Conservation (phyloP, 2,113 vertebrate species). For the Nyctibius bracteatus region DNA sequence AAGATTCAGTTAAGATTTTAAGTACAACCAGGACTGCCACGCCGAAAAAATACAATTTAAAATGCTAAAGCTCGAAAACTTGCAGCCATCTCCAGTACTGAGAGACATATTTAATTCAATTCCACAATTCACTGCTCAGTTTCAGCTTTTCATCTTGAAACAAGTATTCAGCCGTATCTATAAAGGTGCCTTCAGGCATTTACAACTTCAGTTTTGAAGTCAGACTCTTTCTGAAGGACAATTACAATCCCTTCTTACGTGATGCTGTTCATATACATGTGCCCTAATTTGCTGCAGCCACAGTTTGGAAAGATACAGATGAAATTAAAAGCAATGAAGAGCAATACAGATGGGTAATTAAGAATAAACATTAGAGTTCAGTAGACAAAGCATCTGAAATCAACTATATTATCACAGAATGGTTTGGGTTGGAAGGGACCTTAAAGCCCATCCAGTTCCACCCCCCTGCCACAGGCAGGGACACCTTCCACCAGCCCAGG, state of each 20-base stretch:
- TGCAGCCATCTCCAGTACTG: not conserved
- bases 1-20: not conserved
- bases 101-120: not conserved
- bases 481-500: too few relatives aligned
- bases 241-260: not conserved
- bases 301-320: not conserved
- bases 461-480: too few relatives aligned
- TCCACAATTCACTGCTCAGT: not conserved
- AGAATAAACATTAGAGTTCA: not conserved
- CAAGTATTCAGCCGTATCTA: not conserved
- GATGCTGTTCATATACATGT: accelerated
- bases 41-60: not conserved
- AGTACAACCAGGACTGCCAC: not conserved
- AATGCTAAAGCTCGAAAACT: not conserved
- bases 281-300: not conserved
- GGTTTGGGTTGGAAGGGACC: too few relatives aligned
- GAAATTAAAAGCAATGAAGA: not conserved
- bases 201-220: not conserved
- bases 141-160: not conserved
- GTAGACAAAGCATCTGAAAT: not conserved
- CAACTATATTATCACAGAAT: accelerated
- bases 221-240: not conserved
- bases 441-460: too few relatives aligned
- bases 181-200: not conserved
- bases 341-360: not conserved